phyloP scores from a whole-genome alignment of 1,140 invertebrate genomes.

The Octopus sinensis region DNA sequence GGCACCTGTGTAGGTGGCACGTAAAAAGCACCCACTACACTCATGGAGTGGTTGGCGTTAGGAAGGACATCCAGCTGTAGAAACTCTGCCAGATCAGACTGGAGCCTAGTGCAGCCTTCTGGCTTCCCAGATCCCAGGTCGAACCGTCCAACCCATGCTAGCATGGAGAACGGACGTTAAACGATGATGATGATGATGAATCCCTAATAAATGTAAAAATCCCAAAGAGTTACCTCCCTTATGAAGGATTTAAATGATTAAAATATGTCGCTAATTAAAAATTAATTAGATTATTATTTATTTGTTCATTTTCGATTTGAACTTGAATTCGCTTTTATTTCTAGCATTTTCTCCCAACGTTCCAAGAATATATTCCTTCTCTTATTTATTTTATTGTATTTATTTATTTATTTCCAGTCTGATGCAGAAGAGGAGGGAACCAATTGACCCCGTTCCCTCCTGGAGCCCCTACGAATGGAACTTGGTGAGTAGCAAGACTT shows the following conservation, averaged over 20 bases:
- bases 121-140: too few species aligned
- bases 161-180: too few species aligned
- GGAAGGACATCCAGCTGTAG: too few species aligned
- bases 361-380: not conserved
- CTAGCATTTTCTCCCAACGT: not conserved
- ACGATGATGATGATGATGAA: too few species aligned
- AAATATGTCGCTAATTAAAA: not conserved
- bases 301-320: not conserved
- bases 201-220: not conserved
- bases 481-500: slow-evolving; percentile 23
- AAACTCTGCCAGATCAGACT: too few species aligned
- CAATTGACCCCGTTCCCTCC: slow-evolving; percentile 26
- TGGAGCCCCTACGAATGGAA: slow-evolving; percentile 33
- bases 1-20: too few species aligned
- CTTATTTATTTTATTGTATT: not conserved
- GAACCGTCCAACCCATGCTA: too few species aligned
- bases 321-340: not conserved
- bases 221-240: not conserved
- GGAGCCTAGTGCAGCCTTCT: too few species aligned
- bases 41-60: too few species aligned
- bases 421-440: slow-evolving; percentile 27
- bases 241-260: not conserved
- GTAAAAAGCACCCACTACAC: too few species aligned
- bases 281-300: not conserved
- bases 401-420: slow-evolving; percentile 27